A percentile compares a stretch with the other conserved stretches of the same genome.
Evolutionary conservation across 2,797 vertebrate genomes (phyloP).

Genomic region (Sebastes vulpes): DNA sequence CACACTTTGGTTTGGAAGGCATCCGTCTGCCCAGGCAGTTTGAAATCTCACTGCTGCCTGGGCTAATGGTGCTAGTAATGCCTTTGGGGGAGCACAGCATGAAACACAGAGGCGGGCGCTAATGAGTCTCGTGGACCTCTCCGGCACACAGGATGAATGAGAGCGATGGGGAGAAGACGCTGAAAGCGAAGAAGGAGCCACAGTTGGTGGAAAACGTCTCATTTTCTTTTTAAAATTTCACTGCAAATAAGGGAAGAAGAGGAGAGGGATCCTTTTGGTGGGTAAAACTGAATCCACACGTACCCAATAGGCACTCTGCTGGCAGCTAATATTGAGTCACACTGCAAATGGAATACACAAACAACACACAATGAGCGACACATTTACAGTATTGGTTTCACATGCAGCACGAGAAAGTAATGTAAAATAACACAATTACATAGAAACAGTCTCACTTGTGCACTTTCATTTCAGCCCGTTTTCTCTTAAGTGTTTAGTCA

Average conservation of each 20-base stretch:
- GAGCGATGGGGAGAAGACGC: constrained; percentile 33
- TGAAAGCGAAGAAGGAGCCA: constrained; percentile 55
- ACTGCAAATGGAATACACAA: constrained; percentile 52
- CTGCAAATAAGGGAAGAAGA: constrained; percentile 48
- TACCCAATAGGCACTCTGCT: constrained; percentile 15
- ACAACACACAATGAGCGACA: constrained; percentile 12
- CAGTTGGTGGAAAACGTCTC: constrained; percentile 37
- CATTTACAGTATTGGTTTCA: constrained; percentile 9
- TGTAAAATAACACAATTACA: not conserved
- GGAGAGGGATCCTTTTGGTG: constrained; percentile 21
- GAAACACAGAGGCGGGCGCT: constrained; percentile 85
- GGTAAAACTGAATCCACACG: constrained; percentile 33
- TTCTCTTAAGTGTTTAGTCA: not conserved
- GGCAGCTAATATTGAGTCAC: constrained; percentile 45
- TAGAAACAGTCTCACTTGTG: not conserved
- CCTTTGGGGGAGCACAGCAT: constrained; percentile 84
- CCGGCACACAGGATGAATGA: constrained; percentile 65
- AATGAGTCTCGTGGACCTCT: constrained; percentile 89
- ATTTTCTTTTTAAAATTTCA: constrained; percentile 58
- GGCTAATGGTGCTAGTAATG: constrained; percentile 88
- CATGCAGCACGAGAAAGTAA: not conserved
- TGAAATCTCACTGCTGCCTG: constrained; percentile 83
- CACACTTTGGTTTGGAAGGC: constrained; percentile 76
- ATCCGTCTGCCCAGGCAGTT: constrained; percentile 86
- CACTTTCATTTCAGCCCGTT: not conserved